These are phyloP conservation scores for Papilio elwesi DNA, from an alignment of 2,888 invertebrate species.

Conservation along the genomic window DNA sequence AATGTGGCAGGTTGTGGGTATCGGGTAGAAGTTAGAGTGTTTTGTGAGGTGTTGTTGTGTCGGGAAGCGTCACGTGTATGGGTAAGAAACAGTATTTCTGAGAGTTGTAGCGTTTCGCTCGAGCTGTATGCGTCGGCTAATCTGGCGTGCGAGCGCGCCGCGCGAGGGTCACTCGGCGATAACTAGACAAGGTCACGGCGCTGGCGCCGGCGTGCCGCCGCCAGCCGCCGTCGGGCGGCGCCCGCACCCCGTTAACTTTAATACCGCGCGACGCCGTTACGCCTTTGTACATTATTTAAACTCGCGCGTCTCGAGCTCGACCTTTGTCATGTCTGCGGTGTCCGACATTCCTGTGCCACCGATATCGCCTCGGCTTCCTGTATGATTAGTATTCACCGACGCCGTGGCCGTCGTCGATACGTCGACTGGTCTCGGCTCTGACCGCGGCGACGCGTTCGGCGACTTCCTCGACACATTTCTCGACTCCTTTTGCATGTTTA, in stretches of 20 bases:
- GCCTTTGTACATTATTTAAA: conserved; percentile 64
- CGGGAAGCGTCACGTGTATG: not conserved
- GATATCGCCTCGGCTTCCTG: conserved; percentile 43
- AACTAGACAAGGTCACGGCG: conserved; percentile 82
- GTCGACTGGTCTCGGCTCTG: conserved; percentile 7
- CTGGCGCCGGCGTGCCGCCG: conserved; percentile 76
- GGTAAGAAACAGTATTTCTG: conserved; percentile 8
- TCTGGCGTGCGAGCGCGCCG: conserved; percentile 47
- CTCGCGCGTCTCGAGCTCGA: conserved; percentile 50
- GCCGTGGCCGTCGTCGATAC: conserved; percentile 9
- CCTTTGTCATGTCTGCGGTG: conserved; percentile 46
- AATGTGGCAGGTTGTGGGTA: not conserved
- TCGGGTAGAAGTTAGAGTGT: not conserved
- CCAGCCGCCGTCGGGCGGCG: conserved; percentile 51
- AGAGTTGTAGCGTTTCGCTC: not conserved
- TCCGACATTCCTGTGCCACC: conserved; percentile 35
- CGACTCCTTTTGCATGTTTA: conserved; percentile 8
- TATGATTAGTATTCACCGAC: conserved; percentile 39
- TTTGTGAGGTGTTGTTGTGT: not conserved
- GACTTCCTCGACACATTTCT: conserved; percentile 28
- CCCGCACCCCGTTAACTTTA: conserved; percentile 76
- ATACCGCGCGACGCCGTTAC: conserved; percentile 73
- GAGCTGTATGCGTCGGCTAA: conserved; percentile 39
- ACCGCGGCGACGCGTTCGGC: not conserved
- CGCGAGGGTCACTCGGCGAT: conserved; percentile 78